Conservation (phyloP, 2,888 invertebrate species). For the Listrodromus nycthemerus region DNA sequence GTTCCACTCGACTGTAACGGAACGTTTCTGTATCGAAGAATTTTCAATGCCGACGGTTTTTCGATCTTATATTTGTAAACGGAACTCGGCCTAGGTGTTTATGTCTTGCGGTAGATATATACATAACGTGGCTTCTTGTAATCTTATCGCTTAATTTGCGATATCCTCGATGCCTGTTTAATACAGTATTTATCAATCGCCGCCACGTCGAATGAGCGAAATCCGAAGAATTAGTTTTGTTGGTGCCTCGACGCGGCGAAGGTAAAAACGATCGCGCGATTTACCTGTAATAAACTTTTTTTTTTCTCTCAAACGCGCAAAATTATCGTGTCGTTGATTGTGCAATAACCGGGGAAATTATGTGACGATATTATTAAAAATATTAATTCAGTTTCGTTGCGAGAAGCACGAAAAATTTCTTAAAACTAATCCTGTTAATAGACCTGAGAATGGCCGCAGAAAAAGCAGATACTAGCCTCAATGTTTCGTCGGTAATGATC, state of each 20-base stretch:
- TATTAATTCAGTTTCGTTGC: too few relatives aligned
- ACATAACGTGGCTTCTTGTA: not conserved
- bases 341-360: too few relatives aligned
- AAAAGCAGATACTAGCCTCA: too few relatives aligned
- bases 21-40: not conserved
- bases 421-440: too few relatives aligned
- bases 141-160: slow-evolving; percentile 1
- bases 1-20: not conserved
- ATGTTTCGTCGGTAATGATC: too few relatives aligned
- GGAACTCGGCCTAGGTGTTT: not conserved
- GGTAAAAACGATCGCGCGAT: not conserved
- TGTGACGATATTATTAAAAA: too few relatives aligned
- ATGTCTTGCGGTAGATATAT: not conserved
- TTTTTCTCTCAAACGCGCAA: too few relatives aligned
- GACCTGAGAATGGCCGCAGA: too few relatives aligned
- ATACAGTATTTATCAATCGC: not conserved
- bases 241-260: not conserved
- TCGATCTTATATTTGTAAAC: slow-evolving; percentile 7
- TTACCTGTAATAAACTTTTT: too few relatives aligned
- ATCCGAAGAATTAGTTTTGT: not conserved
- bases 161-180: not conserved
- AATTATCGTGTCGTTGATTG: too few relatives aligned
- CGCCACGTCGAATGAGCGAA: not conserved
- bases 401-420: too few relatives aligned
- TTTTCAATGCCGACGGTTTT: slow-evolving; percentile 6